Conservation (phyloP, 2,888 invertebrate genomes). For the Salticus scenicus region DNA sequence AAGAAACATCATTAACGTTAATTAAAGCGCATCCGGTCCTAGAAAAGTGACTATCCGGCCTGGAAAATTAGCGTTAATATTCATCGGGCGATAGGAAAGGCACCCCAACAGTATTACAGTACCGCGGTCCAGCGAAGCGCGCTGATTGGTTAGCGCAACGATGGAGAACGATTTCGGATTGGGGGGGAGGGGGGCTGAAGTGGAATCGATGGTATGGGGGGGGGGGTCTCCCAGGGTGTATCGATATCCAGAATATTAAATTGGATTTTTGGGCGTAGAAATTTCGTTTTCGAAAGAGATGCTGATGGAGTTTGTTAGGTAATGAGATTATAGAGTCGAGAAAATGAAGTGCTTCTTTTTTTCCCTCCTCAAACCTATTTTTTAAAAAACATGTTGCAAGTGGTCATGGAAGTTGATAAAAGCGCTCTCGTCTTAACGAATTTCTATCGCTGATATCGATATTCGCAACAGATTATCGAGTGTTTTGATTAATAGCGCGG, state of each 20-base stretch:
- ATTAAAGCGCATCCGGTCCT: constrained; percentile 59
- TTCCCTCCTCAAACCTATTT: background rate
- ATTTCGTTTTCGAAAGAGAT: background rate
- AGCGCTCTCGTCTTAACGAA: too few relatives aligned
- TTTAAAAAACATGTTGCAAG: too few relatives aligned
- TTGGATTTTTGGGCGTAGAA: constrained; percentile 1
- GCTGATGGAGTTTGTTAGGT: background rate
- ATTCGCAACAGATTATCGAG: too few relatives aligned
- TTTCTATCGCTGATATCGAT: too few relatives aligned
- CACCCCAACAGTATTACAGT: constrained; percentile 2
- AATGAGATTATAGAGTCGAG: background rate
- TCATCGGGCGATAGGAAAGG: constrained; percentile 30
- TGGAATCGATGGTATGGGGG: background rate
- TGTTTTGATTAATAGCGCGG: too few relatives aligned
- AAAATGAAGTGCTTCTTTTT: background rate
- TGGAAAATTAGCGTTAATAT: constrained; percentile 61
- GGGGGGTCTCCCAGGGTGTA: background rate
- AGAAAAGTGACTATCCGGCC: constrained; percentile 36
- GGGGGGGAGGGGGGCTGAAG: background rate
- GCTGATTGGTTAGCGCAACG: constrained; percentile 44
- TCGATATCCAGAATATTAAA: constrained; percentile 1
- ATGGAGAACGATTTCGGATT: too few relatives aligned
- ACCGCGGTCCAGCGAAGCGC: constrained; percentile 37
- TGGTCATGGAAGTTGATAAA: too few relatives aligned
- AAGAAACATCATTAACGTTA: constrained; percentile 64